Evolutionary conservation across 2,797 vertebrate genomes (phyloP), one percentile per base, ranked within the genome.

Genomic region (Sebastes minor): DNA sequence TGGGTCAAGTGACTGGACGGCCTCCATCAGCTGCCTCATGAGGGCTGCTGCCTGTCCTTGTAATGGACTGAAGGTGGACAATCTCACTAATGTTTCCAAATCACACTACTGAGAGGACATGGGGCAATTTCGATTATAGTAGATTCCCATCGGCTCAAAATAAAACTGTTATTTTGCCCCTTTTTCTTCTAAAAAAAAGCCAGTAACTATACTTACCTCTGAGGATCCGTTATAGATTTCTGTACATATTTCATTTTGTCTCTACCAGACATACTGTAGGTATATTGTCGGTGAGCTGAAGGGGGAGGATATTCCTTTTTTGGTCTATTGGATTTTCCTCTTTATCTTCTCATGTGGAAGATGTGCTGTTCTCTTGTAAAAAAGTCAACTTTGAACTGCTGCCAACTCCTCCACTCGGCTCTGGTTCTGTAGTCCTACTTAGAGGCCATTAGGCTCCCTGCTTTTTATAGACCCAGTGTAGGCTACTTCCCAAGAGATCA

Each of bases 381-480:
- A 91, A 88, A 74, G 46, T 68, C 70, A 71, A 70, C 78, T 87
- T 84, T 94, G 87, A 94, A 91, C 82, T 16, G 46, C 82, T 88
- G 91, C 85, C 93, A 92, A 28, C 71, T 88, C 67, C 62, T 82
- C 81, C 78, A 72, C 86, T 85, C 27, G 13, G 73, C 85, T 88
- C 82, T 84, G 77, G 59, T 78, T 90, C 82, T 89, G 67, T 89
- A 81, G 78, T 94, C 86, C 90, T 88, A 88, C 85, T 89, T 87
- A 88, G 84, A 88, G 89, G 88, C 89, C 88, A 82, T 93, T 87
- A 87, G 89, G 74, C 91, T 90, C 77, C 71, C 74, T 83, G 84
- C 89, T 94, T 92, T 94, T 94, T 90, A 88, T 93, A 92, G 89
- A 89, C 68, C 1, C 73, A 64, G 85, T 91, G 83, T 86, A 80